Conservation (phyloP, 2,113 vertebrate species). For the Paramisgurnus dabryanus region DNA sequence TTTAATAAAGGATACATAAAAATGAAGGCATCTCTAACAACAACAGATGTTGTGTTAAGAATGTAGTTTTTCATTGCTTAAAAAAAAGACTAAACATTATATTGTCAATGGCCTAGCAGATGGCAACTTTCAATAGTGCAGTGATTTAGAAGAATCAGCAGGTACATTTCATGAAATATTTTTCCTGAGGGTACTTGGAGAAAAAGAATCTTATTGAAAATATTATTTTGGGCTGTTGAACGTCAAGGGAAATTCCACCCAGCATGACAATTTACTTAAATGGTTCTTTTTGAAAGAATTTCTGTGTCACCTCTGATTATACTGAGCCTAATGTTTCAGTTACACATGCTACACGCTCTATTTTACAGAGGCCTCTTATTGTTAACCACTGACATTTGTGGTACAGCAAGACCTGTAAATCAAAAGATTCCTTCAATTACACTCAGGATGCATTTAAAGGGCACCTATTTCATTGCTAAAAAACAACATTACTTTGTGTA, state of each 20-base stretch:
- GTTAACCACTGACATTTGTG: conserved; percentile 35
- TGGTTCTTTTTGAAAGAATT: conserved; percentile 66
- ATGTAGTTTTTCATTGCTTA: conserved; percentile 43
- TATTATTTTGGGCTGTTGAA: conserved; percentile 76
- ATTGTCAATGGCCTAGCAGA: conserved; percentile 55
- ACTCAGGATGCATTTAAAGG: not conserved
- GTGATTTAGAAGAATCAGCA: conserved; percentile 68
- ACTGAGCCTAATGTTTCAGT: conserved; percentile 69
- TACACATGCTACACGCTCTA: conserved; percentile 64
- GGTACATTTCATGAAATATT: conserved; percentile 63
- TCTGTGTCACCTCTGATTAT: conserved; percentile 78
- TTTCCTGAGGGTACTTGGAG: conserved; percentile 62
- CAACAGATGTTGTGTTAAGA: conserved; percentile 57
- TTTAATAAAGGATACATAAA: conserved; percentile 40
- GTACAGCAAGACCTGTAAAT: conserved; percentile 18
- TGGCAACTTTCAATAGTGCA: conserved; percentile 65
- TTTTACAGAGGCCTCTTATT: conserved; percentile 63
- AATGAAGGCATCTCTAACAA: conserved; percentile 33
- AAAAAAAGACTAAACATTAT: conserved; percentile 51
- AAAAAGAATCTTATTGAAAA: conserved; percentile 75
- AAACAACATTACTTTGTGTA: too few species aligned
- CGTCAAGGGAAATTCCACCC: conserved; percentile 73
- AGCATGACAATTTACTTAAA: conserved; percentile 77
- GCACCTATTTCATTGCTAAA: too few species aligned
- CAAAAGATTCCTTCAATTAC: conserved; percentile 36